phyloP scores from a whole-genome alignment of 2,888 invertebrate species.

The Callyntrura sp. region DNA sequence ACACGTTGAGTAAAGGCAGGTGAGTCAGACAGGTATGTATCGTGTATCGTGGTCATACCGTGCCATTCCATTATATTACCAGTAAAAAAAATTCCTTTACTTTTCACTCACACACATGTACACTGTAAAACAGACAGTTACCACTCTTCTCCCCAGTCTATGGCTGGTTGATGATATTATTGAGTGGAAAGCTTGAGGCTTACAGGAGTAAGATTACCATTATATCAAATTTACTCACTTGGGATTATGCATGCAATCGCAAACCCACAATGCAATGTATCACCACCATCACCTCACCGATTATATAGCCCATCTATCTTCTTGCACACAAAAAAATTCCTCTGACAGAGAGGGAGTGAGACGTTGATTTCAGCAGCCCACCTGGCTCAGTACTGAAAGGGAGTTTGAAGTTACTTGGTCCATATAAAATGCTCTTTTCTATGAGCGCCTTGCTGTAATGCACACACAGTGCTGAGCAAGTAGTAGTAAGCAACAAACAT shows the following conservation, averaged over 20 bases:
- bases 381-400: constrained; percentile 80
- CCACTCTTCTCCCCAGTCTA: background rate
- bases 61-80: constrained; percentile 28
- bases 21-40: constrained; percentile 69
- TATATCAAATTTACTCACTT: constrained; percentile 47
- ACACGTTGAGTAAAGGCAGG: constrained; percentile 70
- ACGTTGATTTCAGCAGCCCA: constrained; percentile 79
- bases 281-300: background rate
- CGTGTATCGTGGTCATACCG: background rate
- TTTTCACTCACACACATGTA: constrained; percentile 29
- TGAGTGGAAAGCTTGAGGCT: constrained; percentile 43
- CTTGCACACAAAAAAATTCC: background rate
- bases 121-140: constrained; percentile 30
- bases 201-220: constrained; percentile 23
- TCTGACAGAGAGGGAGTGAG: constrained; percentile 37
- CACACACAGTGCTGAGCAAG: constrained; percentile 2
- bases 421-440: constrained; percentile 68
- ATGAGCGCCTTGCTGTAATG: background rate
- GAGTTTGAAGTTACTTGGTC: constrained; percentile 71
- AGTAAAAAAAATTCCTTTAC: constrained; percentile 64
- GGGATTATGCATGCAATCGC: constrained; percentile 53
- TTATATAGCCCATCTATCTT: background rate
- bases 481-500: constrained; percentile 33
- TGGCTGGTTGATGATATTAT: background rate
- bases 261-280: background rate